Percentiles rank a stretch among this genome's conserved stretches.
Evolutionary conservation across 2,888 invertebrate species (phyloP).

Genomic region (Scotopteryx bipunctaria): DNA sequence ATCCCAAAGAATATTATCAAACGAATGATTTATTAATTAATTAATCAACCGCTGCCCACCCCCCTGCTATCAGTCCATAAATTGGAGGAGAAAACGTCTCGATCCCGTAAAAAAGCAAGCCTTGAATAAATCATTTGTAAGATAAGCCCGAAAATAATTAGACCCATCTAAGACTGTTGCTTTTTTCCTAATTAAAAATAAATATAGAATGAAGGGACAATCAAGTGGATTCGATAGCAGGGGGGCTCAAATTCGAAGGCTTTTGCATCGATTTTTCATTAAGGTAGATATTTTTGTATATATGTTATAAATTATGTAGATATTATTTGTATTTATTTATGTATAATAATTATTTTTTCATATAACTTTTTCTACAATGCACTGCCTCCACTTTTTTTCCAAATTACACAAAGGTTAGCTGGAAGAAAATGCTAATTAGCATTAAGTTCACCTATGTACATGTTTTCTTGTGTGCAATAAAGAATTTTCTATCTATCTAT

Average conservation of each 20-base stretch:
- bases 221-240: slow-evolving; percentile 54
- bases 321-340: too few relatives aligned
- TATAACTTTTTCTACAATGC: too few relatives aligned
- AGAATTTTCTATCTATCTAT: too few relatives aligned
- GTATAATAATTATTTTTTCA: too few relatives aligned
- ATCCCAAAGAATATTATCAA: slow-evolving; percentile 33
- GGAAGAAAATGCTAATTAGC: too few relatives aligned
- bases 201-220: slow-evolving; percentile 73
- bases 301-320: too few relatives aligned
- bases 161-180: slow-evolving; percentile 50
- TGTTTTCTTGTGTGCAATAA: too few relatives aligned
- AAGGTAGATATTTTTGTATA: too few relatives aligned
- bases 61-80: slow-evolving; percentile 54
- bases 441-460: too few relatives aligned
- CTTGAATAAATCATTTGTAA: slow-evolving; percentile 73
- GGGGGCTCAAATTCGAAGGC: slow-evolving; percentile 20
- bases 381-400: too few relatives aligned
- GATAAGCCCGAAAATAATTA: slow-evolving; percentile 79
- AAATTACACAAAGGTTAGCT: too few relatives aligned
- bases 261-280: slow-evolving; percentile 66
- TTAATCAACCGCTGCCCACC: slow-evolving; percentile 54
- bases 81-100: slow-evolving; percentile 53
- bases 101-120: slow-evolving; percentile 42
- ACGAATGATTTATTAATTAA: slow-evolving; percentile 57
- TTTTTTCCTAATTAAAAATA: slow-evolving; percentile 80